Evolutionary conservation across 2,888 invertebrate genomes (phyloP), one percentile per base, ranked within the genome.

Genomic region (Anthrax anthrax): DNA sequence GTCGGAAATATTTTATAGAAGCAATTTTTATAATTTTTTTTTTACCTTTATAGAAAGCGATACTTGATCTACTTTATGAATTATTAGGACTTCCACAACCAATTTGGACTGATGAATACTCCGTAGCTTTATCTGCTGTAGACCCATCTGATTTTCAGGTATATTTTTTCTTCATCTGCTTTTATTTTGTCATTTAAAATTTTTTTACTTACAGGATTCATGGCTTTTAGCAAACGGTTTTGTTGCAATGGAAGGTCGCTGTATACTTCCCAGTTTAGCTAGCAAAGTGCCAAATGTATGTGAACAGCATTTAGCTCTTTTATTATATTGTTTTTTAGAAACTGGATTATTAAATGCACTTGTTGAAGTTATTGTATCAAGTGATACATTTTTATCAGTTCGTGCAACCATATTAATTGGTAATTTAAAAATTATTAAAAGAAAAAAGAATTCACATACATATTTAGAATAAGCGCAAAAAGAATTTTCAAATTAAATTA

Each of bases 141-240:
- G 90, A 94, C 75, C 89, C 90, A 4, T 83, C 85, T 19, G 82
- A 82, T 63, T 81, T 81, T 57, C 80, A 80, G 50, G 58, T 54
- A 51, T 47, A 14, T 18, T 29, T 41, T 29, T 29, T 29, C 10
- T 17, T 10, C 16, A 16, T 12, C 29, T 19, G 19, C 18, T n/a
- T 19, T 19, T 18, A 39, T 19, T 12, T n/a, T n/a, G n/a, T n/a
- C n/a, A n/a, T n/a, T n/a, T n/a, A n/a, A n/a, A n/a, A n/a, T n/a
- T 18, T 13, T 37, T 39, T n/a, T 44, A 48, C 37, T 16, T 48
- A 12, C 49, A 81, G 65, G 87, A 91, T 53, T 75, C 81, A 1
- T 96, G 94, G 92, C 77, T 86, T 56, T 70, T 96, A 23, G 82
- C 81, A 56, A 92, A 94, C 64, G 95, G 92, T 34, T 96, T 96